Percentiles rank a stretch among this genome's conserved stretches.
These are phyloP conservation scores for Dinothrombium tinctorium DNA, from an alignment of 1,140 invertebrate species.

Conservation along the genomic window DNA sequence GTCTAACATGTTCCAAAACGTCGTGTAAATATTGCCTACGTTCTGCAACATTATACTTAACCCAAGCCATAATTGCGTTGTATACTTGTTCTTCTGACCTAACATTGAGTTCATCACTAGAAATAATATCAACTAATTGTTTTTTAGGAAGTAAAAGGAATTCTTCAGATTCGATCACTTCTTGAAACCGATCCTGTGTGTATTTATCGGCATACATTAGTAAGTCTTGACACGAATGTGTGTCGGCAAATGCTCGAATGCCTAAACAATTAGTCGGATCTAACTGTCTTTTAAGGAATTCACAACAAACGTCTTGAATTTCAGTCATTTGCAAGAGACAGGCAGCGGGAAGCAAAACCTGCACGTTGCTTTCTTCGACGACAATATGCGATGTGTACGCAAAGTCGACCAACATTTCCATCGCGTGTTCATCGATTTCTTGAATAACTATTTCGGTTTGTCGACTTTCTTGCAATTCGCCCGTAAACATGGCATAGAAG, in stretches of 20 bases:
- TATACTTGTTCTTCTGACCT: slow-evolving; percentile 87
- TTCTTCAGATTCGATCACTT: slow-evolving; percentile 93
- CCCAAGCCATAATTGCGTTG: slow-evolving; percentile 93
- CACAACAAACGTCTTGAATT: slow-evolving; percentile 73
- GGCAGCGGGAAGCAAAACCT: slow-evolving; percentile 82
- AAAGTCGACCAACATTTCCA: slow-evolving; percentile 92
- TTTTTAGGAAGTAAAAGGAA: slow-evolving; percentile 80
- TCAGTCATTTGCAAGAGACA: slow-evolving; percentile 81
- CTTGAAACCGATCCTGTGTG: slow-evolving; percentile 91
- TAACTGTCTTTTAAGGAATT: slow-evolving; percentile 86
- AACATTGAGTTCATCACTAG: slow-evolving; percentile 90
- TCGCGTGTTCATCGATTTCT: slow-evolving; percentile 90
- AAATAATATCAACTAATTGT: slow-evolving; percentile 89
- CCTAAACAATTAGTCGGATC: slow-evolving; percentile 94
- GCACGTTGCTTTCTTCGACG: slow-evolving; percentile 88
- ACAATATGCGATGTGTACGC: slow-evolving; percentile 96
- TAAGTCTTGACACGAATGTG: slow-evolving; percentile 84
- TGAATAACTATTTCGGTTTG: slow-evolving; percentile 91
- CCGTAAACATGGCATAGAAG: slow-evolving; percentile 92
- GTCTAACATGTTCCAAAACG: slow-evolving; percentile 84
- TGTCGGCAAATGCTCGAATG: slow-evolving; percentile 91
- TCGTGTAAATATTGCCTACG: slow-evolving; percentile 65
- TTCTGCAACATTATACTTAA: slow-evolving; percentile 85
- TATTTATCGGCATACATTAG: slow-evolving; percentile 89
- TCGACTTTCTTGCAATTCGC: slow-evolving; percentile 81